phyloP scores from a whole-genome alignment of 2,797 vertebrate species.

The Loriculus beryllinus region DNA sequence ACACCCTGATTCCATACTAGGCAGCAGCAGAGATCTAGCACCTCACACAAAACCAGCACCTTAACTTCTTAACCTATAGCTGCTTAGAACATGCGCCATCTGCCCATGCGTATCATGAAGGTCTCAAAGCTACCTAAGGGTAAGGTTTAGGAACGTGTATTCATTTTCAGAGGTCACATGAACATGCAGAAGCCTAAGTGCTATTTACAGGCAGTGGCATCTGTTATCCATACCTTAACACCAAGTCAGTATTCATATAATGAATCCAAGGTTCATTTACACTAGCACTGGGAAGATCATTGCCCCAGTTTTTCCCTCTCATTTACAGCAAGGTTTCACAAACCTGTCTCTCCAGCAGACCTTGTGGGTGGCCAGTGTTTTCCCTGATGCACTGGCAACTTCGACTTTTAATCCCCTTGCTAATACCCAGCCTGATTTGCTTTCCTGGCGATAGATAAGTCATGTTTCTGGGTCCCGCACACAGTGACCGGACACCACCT shows the following conservation, averaged over 20 bases:
- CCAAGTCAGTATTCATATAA: background rate
- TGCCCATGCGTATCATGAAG: accelerated
- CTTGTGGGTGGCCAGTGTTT: conserved; percentile 78
- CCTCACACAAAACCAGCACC: background rate
- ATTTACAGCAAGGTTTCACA: background rate
- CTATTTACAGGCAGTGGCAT: background rate
- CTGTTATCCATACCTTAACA: background rate
- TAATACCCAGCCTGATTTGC: conserved; percentile 74
- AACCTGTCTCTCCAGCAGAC: background rate
- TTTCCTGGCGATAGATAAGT: conserved; percentile 76
- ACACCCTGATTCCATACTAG: background rate
- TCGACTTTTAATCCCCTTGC: conserved; percentile 74
- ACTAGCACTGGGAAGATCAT: background rate
- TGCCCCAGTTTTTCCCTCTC: background rate
- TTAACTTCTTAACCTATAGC: background rate
- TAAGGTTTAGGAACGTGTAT: background rate
- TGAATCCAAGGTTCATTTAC: background rate
- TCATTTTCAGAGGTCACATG: background rate
- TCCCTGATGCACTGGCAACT: conserved; percentile 68
- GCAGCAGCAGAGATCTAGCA: background rate
- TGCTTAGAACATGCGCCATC: background rate
- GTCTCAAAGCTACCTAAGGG: background rate
- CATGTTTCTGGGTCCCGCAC: conserved; percentile 75
- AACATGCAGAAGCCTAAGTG: background rate
- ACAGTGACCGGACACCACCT: conserved; percentile 72